Evolutionary conservation across 1,140 invertebrate genomes (phyloP).

Genomic region (Diorhabda sublineata): DNA sequence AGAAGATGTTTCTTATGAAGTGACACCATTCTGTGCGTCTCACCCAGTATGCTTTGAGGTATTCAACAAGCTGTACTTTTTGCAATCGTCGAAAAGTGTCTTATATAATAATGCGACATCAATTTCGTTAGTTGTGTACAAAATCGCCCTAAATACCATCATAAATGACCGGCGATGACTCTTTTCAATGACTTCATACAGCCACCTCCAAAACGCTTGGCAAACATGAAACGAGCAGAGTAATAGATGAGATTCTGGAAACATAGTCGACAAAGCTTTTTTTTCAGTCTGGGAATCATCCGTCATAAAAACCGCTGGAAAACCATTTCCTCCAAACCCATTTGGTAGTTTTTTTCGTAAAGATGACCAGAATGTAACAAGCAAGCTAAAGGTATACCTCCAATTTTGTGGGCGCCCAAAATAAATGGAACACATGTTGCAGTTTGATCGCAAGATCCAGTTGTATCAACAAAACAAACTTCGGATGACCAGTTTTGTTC

Average conservation of each 20-base stretch:
- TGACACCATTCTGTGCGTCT: slow-evolving; percentile 5
- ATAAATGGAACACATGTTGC: slow-evolving; percentile 23
- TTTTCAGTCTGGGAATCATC: slow-evolving; percentile 22
- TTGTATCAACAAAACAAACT: slow-evolving; percentile 20
- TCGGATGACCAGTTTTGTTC: slow-evolving; percentile 16
- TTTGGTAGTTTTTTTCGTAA: slow-evolving; percentile 20
- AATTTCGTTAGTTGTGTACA: no score
- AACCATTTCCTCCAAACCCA: slow-evolving; percentile 20
- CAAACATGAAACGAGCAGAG: slow-evolving; percentile 20
- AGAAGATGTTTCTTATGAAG: slow-evolving; percentile 6
- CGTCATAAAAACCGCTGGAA: slow-evolving; percentile 22
- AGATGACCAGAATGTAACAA: slow-evolving; percentile 21
- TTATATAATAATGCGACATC: slow-evolving; percentile 6
- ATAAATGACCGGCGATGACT: slow-evolving; percentile 9
- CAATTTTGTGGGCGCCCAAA: slow-evolving; percentile 25
- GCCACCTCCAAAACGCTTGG: slow-evolving; percentile 13
- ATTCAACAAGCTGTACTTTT: slow-evolving; percentile 13
- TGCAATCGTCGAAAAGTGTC: slow-evolving; percentile 12
- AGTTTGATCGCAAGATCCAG: slow-evolving; percentile 20
- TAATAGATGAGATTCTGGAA: slow-evolving; percentile 9
- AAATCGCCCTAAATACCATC: no score
- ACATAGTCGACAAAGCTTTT: slow-evolving; percentile 16
- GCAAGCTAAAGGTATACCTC: slow-evolving; percentile 19
- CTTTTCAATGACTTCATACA: slow-evolving; percentile 14
- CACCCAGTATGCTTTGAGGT: background rate